A percentile compares a stretch with the other conserved stretches of the same genome.
Evolutionary conservation across 2,797 vertebrate genomes (phyloP).

Genomic region (Enteromius paludinosus): DNA sequence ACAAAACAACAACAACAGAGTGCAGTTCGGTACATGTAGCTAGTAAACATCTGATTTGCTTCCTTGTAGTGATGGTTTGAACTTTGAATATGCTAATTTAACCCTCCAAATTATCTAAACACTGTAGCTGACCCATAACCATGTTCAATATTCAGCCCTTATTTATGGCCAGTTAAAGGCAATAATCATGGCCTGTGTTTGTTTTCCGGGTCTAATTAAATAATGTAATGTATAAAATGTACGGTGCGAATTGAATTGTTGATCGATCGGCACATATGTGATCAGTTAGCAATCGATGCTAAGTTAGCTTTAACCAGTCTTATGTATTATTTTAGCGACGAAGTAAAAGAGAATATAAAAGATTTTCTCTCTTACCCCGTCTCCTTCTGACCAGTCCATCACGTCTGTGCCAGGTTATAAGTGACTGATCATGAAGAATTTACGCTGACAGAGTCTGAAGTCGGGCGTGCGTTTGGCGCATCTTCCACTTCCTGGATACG

Average conservation of each 20-base stretch:
- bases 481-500: slow-evolving; percentile 56
- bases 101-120: neutral
- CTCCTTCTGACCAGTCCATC: slow-evolving; percentile 62
- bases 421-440: slow-evolving; percentile 1
- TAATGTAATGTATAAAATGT: neutral
- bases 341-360: neutral
- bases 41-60: neutral
- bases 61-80: neutral
- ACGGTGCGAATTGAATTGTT: neutral
- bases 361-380: slow-evolving; percentile 44
- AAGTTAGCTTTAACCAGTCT: slow-evolving; percentile 10
- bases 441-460: neutral
- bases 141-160: neutral
- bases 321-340: neutral
- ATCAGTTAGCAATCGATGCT: slow-evolving; percentile 36
- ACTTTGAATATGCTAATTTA: neutral
- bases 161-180: neutral
- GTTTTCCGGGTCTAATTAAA: neutral
- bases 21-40: neutral
- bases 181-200: neutral
- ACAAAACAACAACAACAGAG: neutral
- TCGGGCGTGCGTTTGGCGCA: neutral
- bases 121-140: neutral
- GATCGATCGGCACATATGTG: slow-evolving; percentile 13
- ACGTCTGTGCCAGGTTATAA: neutral